These are phyloP conservation scores for zebrafish (Danio rerio) DNA, from an alignment of 2,113 vertebrate genomes.

Conservation along the genomic window DNA sequence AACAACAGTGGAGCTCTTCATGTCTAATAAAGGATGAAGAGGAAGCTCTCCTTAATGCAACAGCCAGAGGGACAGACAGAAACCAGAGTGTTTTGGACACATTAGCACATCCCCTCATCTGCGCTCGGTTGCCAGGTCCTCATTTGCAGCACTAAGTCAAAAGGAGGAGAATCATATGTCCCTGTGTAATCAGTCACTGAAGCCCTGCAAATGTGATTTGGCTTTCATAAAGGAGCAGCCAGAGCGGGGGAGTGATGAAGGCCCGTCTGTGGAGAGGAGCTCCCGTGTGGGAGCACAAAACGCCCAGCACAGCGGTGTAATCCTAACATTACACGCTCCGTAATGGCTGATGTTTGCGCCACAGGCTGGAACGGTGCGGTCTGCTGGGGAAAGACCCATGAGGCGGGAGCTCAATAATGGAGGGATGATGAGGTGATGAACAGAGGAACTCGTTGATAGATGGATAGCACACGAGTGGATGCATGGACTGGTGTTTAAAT, in stretches of 20 bases:
- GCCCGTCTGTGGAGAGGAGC: conserved; percentile 17
- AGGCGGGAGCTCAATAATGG: conserved; percentile 17
- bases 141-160: conserved; percentile 41
- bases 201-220: conserved; percentile 54
- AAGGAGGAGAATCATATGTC: conserved; percentile 45
- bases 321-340: conserved; percentile 43
- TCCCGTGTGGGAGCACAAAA: conserved; percentile 56
- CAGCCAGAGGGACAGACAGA: conserved; percentile 27
- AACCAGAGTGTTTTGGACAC: conserved; percentile 14
- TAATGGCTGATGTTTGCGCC: conserved; percentile 12
- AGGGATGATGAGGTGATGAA: conserved; percentile 16
- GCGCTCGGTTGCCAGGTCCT: conserved; percentile 33
- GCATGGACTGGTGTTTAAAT: conserved; percentile 21
- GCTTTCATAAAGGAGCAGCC: conserved; percentile 19
- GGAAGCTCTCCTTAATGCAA: conserved; percentile 42
- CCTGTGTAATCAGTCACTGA: conserved; percentile 54
- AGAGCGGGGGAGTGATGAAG: neutral
- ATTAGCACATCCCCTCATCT: conserved; percentile 35
- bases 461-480: conserved; percentile 64
- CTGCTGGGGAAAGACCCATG: conserved; percentile 1
- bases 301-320: conserved; percentile 72
- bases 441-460: conserved; percentile 56
- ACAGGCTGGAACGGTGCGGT: conserved; percentile 30
- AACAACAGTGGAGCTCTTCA: conserved; percentile 34
- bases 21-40: conserved; percentile 52